Base-by-base conservation (phyloP, 2,888 invertebrate species). In the Glyphotaelius pellucidus region DNA sequence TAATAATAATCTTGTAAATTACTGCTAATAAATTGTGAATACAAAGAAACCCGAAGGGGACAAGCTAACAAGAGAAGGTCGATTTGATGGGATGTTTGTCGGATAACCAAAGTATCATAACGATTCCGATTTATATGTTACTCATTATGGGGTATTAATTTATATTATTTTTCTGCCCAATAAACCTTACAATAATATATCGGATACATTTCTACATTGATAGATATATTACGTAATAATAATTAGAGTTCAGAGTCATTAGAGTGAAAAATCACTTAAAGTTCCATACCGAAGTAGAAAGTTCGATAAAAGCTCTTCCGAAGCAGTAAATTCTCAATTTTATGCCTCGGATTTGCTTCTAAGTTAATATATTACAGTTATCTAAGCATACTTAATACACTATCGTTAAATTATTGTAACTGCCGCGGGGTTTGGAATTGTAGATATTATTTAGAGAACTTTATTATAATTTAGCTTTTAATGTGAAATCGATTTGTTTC, bases 381-480 rank as follows among this genome's bases (percentile, higher is more conserved):
- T 80, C 89, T 89, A 89, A 80, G 80, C 38, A 89, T 80, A 14
- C 80, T 80, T 89, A 89, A 80, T 80, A 80, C 80, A 89, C 32
- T 89, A 52, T 87, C n/a, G 52, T 52, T 87, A 80, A 89, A 80
- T 89, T 32, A 80, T 80, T 32, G 80, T 25, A 38, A 89, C 80
- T 89, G 89, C 89, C 42, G 38, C 3, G 35, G 89, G 38, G 79
- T 35, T 89, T 89, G 30, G 38, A 42, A n/a, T 85, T 80, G 25
- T 32, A 84, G 32, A 84, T 35, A 32, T n/a, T 80, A 89, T 80
- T 80, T 89, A 89, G 38, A 11, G 30, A 80, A 67, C 47, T 42
- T 32, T n/a, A 91, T 38, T 86, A 86, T 87, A 91, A 89, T 91
- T 91, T 91, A 30, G 80, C 32, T 35, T 83, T 87, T 89, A 89